Base-by-base conservation (phyloP, 2,113 vertebrate species). In the Caranx melampygus region DNA sequence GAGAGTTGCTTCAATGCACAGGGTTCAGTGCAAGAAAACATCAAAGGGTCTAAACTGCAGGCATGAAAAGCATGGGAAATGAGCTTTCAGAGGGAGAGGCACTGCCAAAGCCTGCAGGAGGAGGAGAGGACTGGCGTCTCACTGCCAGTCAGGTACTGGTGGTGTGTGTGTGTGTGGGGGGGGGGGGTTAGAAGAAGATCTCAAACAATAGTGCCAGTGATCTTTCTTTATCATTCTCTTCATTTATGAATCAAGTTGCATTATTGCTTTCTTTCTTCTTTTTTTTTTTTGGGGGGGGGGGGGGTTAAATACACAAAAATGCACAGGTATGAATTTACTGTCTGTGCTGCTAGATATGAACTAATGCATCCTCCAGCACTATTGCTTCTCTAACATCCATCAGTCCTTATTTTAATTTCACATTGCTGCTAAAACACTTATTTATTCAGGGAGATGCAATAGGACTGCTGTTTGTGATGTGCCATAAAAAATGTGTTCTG, bases 61-160 rank as follows among this genome's bases (percentile, higher is more conserved):
- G 84, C 92, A 92, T 92, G 92, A 92, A 92, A 91, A 73, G 90
- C 87, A 88, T 89, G 86, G 69, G 83, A 87, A 92, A 94, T 90
- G 78, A 92, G 90, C 86, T 89, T 67, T 78, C 21, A 73, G 79
- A 85, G 72, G 83, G 66, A 82, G 80, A 75, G 75, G 76, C 58
- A 51, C 73, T 54, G 69, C 81, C 60, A 49, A 7, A 77, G 83
- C 83, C 82, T 90, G 82, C 73, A 91, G 91, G 75, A 79, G 84
- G 75, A 89, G 83, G 85, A 68, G 55, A 88, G 26, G 26, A 26
- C 26, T 26, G 26, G 87, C 67, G 72, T 55, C 64, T 35, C 58
- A 14, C 78, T 83, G 79, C 72, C 81, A 81, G 64, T 59, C 88
- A 91, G 87, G 86, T 90, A 82, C 60, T 4, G 26, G 42, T 21